Base-by-base conservation (phyloP, 2,797 vertebrate species). In the Chanos chanos region DNA sequence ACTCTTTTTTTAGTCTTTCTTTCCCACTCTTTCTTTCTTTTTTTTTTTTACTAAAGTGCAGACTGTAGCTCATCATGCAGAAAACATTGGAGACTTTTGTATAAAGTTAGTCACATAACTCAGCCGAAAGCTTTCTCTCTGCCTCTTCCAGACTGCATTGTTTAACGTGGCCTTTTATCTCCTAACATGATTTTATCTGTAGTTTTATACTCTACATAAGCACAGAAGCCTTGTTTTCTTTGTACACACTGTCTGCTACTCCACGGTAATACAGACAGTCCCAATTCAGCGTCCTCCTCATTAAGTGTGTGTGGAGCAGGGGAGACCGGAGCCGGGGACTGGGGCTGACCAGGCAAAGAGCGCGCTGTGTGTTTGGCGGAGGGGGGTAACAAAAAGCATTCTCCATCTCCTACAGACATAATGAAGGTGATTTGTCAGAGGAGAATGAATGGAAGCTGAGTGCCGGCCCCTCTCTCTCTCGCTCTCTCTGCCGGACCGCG, bases 371-470 rank as follows among this genome's bases (percentile, higher is more conserved):
- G 70, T 58, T 69, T 64, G 74, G 72, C 80, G 31, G 36, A 15
- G 51, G 28, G 37, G 39, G 36, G 7, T 13, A 6, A 16, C 74
- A 47, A 71, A 76, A 75, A 74, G 19, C 64, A 64, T 67, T 56
- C 66, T 69, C 65, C 64, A 73, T 58, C 56, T 61, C 55, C 25
- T 50, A 54, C 13, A 22, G 34, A 44, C 48, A 52, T 78, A 83
- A 83, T 75, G 63, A 84, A 83, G 70, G 76, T 68, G 65, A 66
- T 83, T 83, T 76, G 76, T 79, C 78, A 68, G 65, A 69, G 52
- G 60, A 68, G 77, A 79, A 83, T 80, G 75, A 82, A 81, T 75
- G 66, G 77, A 66, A 73, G n/a, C n/a, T n/a, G n/a, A n/a, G n/a
- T n/a, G n/a, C n/a, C n/a, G n/a, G n/a, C n/a, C n/a, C n/a, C n/a